Evolutionary conservation across 2,113 vertebrate species (phyloP), one percentile per base, ranked within the genome.

Genomic region (Callocephalon fimbriatum): DNA sequence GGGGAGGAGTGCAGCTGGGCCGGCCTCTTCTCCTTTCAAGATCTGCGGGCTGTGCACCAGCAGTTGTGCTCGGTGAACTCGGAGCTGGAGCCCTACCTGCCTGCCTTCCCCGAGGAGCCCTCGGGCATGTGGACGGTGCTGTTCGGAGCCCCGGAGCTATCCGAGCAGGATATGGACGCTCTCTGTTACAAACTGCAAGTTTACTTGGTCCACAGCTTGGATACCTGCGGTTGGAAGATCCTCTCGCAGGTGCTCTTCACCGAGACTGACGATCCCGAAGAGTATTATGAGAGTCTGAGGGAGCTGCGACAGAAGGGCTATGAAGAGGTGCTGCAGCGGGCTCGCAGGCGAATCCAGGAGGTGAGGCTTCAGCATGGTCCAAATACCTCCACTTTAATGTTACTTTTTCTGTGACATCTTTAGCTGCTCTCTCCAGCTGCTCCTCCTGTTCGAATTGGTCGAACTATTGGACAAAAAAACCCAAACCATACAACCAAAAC

Each of bases 141-240:
- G 1, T 99, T 99, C 38, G 99, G 99, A 2, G 93, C 80, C 29
- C 98, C 70, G 3, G 97, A 98, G 97, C 98, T 97, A 44, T 98
- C 96, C 50, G 98, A 89, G 97, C 97, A 97, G 96, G 98, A 98
- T 98, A 98, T 98, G 88, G 99, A 99, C 50, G 97, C 98, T 0
- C 98, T 99, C 38, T 99, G 99, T 95, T 98, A 97, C 97, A 98
- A 98, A 95, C 98, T 99, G 54, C 99, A 99, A 96, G 98, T 99
- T 71, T 99, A 99, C 97, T 98, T 99, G 97, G 98, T 99, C 59
- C 99, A 99, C 80, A 98, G 99, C 78, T 97, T 99, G 92, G 99
- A 99, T 97, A 99, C 99, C 73, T 99, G 99, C 90, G 99, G 99
- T 21, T 99, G 99, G 99, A 99, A 99, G 98, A 99, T 99, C 63